Evolutionary conservation across 35 echinoderm and acorn worm genomes (phyloP), one percentile per base, ranked within the genome.

Genomic region (Amphiura filiformis): DNA sequence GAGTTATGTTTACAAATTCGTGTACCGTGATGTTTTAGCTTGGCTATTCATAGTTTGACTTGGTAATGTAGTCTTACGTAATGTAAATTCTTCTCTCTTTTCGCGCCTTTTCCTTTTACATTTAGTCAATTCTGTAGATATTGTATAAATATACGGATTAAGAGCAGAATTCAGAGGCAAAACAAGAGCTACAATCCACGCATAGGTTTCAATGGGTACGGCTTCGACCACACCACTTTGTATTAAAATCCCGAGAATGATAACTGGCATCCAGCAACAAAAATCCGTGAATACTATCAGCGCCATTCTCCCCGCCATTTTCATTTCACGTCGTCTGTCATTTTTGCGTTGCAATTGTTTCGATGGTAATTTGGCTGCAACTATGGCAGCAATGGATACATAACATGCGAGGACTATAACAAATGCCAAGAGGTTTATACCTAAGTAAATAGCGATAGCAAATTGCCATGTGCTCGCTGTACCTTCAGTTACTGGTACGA

Each of bases 141-240:
- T 76, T 13, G 95, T 97, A 84, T 93, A 97, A 0, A 97, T 49
- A 17, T 90, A 77, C 0, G 95, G 95, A 40, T 97, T 97, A 18
- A 38, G 31, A 28, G 95, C 85, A 13, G 95, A 97, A 56, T 97
- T 97, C 0, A 97, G 64, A 12, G 94, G 94, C 9, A 96, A 70
- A 35, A 96, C 81, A 35, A 96, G 92, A n/a, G 92, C 82, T 0
- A 89, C 95, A 5, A 81, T 91, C 95, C 91, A 93, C 31, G 95
- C 91, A 65, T 97, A 97, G 2, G 90, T 31, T 14, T 84, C 75
- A 5, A 80, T 70, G 7, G 42, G 39, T 1, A 61, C 64, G 3
- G 88, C 35, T 0, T 79, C 35, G 0, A 92, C 78, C 26, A 35
- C 47, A 0, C 84, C 84, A 77, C 39, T 39, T 18, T 83, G 91